Evolutionary conservation across 2,888 invertebrate genomes (phyloP), one percentile per base, ranked within the genome.

Genomic region (Troides oblongomaculatus): DNA sequence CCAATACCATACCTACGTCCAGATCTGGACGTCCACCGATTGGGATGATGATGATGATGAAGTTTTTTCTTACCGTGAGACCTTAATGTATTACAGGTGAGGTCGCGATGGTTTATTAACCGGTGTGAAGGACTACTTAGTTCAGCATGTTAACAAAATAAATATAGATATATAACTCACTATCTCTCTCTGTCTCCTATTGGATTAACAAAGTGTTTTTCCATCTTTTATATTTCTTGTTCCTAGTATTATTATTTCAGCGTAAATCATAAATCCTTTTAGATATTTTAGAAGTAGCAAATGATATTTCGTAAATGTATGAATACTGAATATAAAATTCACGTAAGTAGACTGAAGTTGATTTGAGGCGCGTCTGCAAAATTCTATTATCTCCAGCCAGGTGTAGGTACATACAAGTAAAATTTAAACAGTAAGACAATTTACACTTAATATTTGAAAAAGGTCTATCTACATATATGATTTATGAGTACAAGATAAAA

Each of bases 371-470:
- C 30, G 65, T 62, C 69, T 62, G 65, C 56, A 36, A 69, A 69
- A 69, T 69, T 65, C 69, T 69, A 65, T 69, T 69, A 69, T 69
- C 62, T 69, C 65, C 69, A 62, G 69, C 69, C 65, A 69, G 69
- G 65, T 69, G 69, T 69, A 69, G 14, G 65, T 62, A 62, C 30
- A 25, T 57, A 64, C 30, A 69, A 60, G 69, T 69, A 46, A 64
- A 64, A 69, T 57, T 69, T 56, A 56, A 64, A 25, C 60, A 64
- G 69, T 64, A 64, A 62, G 50, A 3, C 50, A 50, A 50, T 50
- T 50, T 14, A 18, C 14, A 50, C 18, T 50, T 50, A 50, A 50
- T 50, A 50, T 50, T 50, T 14, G 18, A 12, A 50, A 50, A 50
- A 12, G 17, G 12, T 46, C 46, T 2, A 46, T 14, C 46, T 8